A percentile compares a stretch with the other conserved stretches of the same genome.
These are phyloP conservation scores for Pristionchus fissidentatus DNA, from an alignment of 2,888 invertebrate species.

Conservation along the genomic window DNA sequence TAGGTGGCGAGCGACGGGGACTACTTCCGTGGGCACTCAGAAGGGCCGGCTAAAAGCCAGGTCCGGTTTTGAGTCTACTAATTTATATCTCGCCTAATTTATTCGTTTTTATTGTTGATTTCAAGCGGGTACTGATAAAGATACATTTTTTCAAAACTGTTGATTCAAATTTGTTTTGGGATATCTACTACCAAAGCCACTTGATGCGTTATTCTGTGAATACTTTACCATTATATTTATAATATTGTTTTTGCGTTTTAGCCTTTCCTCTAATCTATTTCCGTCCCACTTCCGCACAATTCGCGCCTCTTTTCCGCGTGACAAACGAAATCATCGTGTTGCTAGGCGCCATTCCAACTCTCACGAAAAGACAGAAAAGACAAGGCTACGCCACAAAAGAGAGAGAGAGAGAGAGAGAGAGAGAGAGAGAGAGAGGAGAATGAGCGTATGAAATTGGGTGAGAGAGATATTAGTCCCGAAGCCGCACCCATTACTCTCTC, in stretches of 20 bases:
- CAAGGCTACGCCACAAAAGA: background rate
- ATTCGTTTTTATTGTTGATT: background rate
- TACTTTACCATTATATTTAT: no score
- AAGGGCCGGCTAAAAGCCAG: conserved; percentile 1
- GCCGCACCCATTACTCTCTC: background rate
- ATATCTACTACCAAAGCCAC: no score
- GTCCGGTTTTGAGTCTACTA: no score
- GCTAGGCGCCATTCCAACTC: conserved; percentile 1
- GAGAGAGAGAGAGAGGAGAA: conserved; percentile 1
- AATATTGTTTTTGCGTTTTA: background rate
- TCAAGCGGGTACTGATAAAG: no score
- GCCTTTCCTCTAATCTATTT: background rate
- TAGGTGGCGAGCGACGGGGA: conserved; percentile 13
- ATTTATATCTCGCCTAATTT: background rate
- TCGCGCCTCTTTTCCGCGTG: background rate
- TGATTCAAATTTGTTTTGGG: no score
- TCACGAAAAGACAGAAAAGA: no score
- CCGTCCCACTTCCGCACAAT: background rate
- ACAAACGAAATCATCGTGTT: conserved; percentile 24
- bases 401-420: background rate
- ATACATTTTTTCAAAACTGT: no score
- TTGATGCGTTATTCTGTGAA: background rate
- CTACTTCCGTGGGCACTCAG: conserved; percentile 3
- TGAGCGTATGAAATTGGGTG: conserved; percentile 11
- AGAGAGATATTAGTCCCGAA: background rate